Conservation (phyloP, 2,888 invertebrate genomes). For the Drosophila ochracea region DNA sequence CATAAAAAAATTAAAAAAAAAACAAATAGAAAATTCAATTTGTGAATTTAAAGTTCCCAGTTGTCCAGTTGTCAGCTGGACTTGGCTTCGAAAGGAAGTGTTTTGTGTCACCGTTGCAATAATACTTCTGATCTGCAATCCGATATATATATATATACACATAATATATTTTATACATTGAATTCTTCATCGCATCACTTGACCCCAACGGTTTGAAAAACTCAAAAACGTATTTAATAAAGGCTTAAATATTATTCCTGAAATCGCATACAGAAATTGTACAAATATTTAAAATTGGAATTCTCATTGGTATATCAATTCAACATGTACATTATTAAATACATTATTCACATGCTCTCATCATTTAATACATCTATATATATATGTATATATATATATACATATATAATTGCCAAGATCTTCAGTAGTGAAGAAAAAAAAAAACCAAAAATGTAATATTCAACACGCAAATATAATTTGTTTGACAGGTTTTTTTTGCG, state of each 20-base stretch:
- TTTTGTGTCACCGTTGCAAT: neutral
- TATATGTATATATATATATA: neutral
- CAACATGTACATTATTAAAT: neutral
- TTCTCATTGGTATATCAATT: neutral
- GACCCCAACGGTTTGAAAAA: neutral
- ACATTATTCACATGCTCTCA: neutral
- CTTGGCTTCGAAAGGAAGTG: slow-evolving; percentile 39
- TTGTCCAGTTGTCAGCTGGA: slow-evolving; percentile 31
- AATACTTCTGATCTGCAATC: neutral
- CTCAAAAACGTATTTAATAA: neutral
- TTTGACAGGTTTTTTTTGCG: slow-evolving; percentile 28
- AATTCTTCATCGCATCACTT: neutral
- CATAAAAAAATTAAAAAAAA: neutral
- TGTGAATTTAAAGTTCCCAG: slow-evolving; percentile 2
- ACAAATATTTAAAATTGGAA: neutral
- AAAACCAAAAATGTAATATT: neutral
- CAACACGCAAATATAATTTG: slow-evolving; percentile 12
- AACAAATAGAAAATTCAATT: neutral
- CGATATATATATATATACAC: neutral
- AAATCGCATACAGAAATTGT: neutral
- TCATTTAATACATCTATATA: neutral
- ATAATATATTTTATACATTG: neutral
- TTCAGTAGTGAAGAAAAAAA: slow-evolving; percentile 1
- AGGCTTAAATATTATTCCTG: neutral
- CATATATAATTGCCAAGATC: neutral